Base-by-base conservation (phyloP, 2,888 invertebrate genomes). In the Papilio demoleus region DNA sequence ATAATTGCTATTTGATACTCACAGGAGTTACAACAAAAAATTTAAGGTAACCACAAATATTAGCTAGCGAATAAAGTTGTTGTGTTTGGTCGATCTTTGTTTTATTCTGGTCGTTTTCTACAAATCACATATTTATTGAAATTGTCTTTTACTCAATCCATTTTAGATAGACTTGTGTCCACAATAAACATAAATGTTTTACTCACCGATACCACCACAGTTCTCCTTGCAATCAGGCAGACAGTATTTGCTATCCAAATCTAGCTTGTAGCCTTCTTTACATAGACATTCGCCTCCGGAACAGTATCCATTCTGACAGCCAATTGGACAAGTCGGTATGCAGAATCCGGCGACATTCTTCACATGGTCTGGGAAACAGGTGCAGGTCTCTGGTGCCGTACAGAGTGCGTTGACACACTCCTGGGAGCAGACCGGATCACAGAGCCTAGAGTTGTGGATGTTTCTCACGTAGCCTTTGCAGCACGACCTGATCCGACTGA, bases 401-500 rank as follows among this genome's bases (percentile, higher is more conserved):
- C 95, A 96, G 47, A 93, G 90, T 0, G 94, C 94, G 70, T 95
- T 95, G 64, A 93, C 84, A 75, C 95, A 95, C 9, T 94, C 94
- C 24, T 90, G 82, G 0, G 89, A 88, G 79, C 95, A 96, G 17
- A 93, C 87, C 0, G 95, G 94, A 53, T 94, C 93, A 78, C 95
- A 96, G 64, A 92, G 89, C 3, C 88, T 93, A 75, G 75, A 88
- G 79, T 90, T 91, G 80, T 93, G 93, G 6, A 91, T 87, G 81
- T 95, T 94, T 12, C 94, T 93, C 70, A 92, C 89, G 84, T 95
- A 96, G 17, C 96, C 96, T 0, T 94, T 93, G 79, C 97, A 97
- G 80, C 97, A 97, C 27, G 95, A 92, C 72, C 95, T 92, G 75
- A 96, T 94, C 70, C 93, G 93, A 78, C 95, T 95, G 76, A 94